Conservation (phyloP, 2,113 vertebrate genomes). For the Myotis brandtii region DNA sequence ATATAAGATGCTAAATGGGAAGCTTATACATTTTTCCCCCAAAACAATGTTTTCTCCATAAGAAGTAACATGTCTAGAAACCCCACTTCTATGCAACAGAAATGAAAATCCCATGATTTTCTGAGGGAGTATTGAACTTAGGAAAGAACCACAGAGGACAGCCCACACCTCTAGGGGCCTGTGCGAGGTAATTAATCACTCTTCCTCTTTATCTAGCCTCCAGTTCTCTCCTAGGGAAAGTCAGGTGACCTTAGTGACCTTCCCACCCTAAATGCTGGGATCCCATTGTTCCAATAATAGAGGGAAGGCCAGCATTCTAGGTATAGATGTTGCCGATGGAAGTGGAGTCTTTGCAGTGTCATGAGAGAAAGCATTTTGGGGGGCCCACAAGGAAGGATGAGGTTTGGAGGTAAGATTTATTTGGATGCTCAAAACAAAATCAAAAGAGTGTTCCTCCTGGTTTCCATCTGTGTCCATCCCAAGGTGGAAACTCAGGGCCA, state of each 20-base stretch:
- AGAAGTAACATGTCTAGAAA: neutral
- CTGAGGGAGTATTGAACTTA: neutral
- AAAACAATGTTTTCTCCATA: neutral
- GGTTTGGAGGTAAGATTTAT: neutral
- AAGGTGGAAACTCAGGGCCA: neutral
- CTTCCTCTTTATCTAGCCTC: neutral
- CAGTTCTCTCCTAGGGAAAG: neutral
- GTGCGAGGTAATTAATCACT: neutral
- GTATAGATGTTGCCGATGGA: neutral
- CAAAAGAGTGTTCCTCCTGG: neutral
- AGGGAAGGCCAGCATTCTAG: neutral
- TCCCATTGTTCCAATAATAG: neutral
- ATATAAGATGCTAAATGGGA: neutral
- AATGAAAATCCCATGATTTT: neutral
- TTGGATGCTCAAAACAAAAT: neutral
- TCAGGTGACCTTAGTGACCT: neutral
- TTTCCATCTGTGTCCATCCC: neutral
- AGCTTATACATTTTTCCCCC: neutral
- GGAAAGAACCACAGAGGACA: neutral
- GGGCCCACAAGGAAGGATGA: neutral
- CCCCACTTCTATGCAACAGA: neutral
- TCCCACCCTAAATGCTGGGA: neutral
- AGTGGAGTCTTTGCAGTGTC: neutral
- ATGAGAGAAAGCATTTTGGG: neutral
- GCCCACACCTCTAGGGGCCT: neutral